Evolutionary conservation across 2,113 vertebrate genomes (phyloP), one percentile per base, ranked within the genome.

Genomic region (Alexandromys fortis): DNA sequence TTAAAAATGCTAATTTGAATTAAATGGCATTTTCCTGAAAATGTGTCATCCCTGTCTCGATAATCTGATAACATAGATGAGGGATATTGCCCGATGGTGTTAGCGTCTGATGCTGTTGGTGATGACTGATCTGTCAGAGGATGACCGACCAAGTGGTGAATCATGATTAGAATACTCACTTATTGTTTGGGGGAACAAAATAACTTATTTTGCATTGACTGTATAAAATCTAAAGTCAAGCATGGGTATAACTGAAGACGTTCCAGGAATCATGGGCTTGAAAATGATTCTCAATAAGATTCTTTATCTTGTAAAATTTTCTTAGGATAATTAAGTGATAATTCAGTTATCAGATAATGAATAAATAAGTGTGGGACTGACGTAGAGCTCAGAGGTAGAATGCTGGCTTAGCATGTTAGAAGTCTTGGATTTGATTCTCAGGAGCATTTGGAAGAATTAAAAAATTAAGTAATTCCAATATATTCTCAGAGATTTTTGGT

Each of bases 1-100:
- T 92, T 45, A 22, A 86, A 97, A 65, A 38, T 95, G 13, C 17
- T 47, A 33, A 87, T 87, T 92, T 94, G 83, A 93, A 82, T 86
- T 92, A 94, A 61, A 30, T 73, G 42, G 11, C 5, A 26, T 49
- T 61, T 21, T 49, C 1, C 38, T 70, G 45, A 83, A 88, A 88
- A 4, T 67, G 8, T 70, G 24, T 70, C 8, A 24, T 85, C 16
- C 88, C 49, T 65, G 63, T 91, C 35, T 87, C 0, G 35, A 68
- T 47, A 38, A 21, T 90, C 8, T 89, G 24, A n/a, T 38, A 83
- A 83, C 12, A 17, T 67, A 67, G 38, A 70, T 58, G 10, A 83
- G 78, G 65, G 33, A 11, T 9, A 45, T 86, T 92, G 70, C 8
- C 22, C 75, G 28, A 33, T 88, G 65, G 47, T 65, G 63, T 65